phyloP scores from a whole-genome alignment of 2,888 invertebrate species.

The Sclerodermus sp. region DNA sequence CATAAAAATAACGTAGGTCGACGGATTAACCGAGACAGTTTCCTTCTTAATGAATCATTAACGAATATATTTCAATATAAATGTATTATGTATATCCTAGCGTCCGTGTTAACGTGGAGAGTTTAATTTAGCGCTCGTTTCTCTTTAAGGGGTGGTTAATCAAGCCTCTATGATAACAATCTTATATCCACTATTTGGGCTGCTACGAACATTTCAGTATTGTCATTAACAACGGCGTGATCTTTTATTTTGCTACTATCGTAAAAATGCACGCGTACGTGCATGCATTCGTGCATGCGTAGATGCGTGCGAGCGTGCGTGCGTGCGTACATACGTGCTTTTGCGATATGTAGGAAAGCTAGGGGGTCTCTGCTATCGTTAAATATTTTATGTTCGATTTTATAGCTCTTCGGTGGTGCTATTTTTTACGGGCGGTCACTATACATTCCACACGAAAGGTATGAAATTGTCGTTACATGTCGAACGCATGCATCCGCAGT shows the following conservation, averaged over 20 bases:
- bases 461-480: constrained; percentile 18
- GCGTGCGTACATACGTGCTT: constrained; percentile 15
- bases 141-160: too few relatives aligned
- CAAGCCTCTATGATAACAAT: too few relatives aligned
- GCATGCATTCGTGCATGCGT: constrained; percentile 16
- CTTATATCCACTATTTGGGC: too few relatives aligned
- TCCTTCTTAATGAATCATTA: too few relatives aligned
- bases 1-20: too few relatives aligned
- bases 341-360: constrained; percentile 19
- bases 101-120: too few relatives aligned
- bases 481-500: neutral
- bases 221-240: too few relatives aligned
- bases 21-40: too few relatives aligned
- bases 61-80: too few relatives aligned
- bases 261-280: constrained; percentile 9
- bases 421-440: constrained; percentile 20
- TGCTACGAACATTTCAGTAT: too few relatives aligned
- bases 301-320: constrained; percentile 14
- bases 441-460: constrained; percentile 15
- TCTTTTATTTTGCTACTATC: neutral
- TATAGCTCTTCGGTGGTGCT: constrained; percentile 23
- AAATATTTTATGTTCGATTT: constrained; percentile 42
- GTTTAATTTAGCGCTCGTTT: too few relatives aligned
- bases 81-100: too few relatives aligned
- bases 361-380: constrained; percentile 25